phyloP scores from a whole-genome alignment of 1,140 invertebrate genomes.

The Macrotrachela quadricornifera region DNA sequence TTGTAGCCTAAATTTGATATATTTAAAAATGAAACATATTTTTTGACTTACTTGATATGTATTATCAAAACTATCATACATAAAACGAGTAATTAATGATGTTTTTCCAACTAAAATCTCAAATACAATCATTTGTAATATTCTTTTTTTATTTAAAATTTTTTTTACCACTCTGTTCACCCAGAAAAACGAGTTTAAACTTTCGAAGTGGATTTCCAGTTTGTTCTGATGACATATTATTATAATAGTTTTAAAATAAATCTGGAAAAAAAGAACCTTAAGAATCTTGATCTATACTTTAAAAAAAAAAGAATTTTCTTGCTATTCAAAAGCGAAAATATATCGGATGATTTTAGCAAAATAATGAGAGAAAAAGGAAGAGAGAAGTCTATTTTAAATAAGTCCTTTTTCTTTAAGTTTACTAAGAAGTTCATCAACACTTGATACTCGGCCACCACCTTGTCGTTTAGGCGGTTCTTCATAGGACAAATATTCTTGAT shows the following conservation, averaged over 20 bases:
- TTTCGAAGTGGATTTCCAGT: slow-evolving; percentile 56
- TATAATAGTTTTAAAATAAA: too few relatives aligned
- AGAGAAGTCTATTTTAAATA: slow-evolving; percentile 13
- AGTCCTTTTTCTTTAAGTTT: slow-evolving; percentile 72
- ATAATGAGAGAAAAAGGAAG: too few relatives aligned
- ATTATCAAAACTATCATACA: slow-evolving; percentile 99
- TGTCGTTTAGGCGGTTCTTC: slow-evolving; percentile 79
- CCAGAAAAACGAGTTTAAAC: slow-evolving; percentile 96
- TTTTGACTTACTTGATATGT: slow-evolving; percentile 80
- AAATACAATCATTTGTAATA: not conserved
- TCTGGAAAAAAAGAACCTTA: too few relatives aligned
- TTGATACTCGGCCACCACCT: slow-evolving; percentile 68
- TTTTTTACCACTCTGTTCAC: slow-evolving; percentile 96
- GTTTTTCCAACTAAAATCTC: slow-evolving; percentile 71
- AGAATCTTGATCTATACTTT: too few relatives aligned
- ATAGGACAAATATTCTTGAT: slow-evolving; percentile 47
- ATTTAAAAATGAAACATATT: too few relatives aligned
- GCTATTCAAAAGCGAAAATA: too few relatives aligned
- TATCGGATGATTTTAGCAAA: too few relatives aligned
- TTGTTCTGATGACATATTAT: too few relatives aligned
- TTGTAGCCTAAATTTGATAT: slow-evolving; percentile 46
- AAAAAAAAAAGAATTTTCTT: too few relatives aligned
- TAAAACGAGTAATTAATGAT: slow-evolving; percentile 95
- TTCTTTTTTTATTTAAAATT: slow-evolving; percentile 19
- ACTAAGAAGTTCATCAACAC: slow-evolving; percentile 65